Base-by-base conservation (phyloP, 2,797 vertebrate genomes). In the Tarsius wallacei region DNA sequence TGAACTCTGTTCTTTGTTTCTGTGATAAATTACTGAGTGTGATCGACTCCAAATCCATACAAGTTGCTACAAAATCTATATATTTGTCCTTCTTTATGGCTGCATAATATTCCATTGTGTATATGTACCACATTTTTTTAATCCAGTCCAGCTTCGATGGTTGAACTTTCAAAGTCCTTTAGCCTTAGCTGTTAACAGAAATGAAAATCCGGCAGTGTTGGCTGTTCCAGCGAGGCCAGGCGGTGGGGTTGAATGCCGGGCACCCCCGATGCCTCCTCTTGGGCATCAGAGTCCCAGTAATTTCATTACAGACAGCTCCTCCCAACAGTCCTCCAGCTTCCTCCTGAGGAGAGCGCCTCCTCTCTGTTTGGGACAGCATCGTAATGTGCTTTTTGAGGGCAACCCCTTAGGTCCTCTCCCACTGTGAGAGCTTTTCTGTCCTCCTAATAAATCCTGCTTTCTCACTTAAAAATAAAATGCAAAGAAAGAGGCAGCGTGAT, bases 301-400 rank as follows among this genome's bases (percentile, higher is more conserved):
- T 33, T 91, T 36, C 57, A 95, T 91, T 53, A 73, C 95, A 96
- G 96, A 42, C 49, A 82, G 66, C 80, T 93, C 57, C 64, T 97
- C 95, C 49, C 90, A 64, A 90, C 92, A 95, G 97, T 96, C 74
- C 83, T 88, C 94, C 91, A 81, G 49, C 15, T 90, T 70, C 83
- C 92, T 96, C 84, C 49, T 96, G 96, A 95, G 95, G 91, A 94
- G 97, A 95, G 93, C 42, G 0, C 74, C 61, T 85, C 42, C 31
- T n/a, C 85, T 91, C 76, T 96, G 96, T 74, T 97, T 93, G 90
- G 94, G 93, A 98, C 63, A 95, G n/a, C 68, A 88, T 74, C 92
- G 96, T 88, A 66, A 73, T 64, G 8, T 88, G 86, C 47, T 36
- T 97, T 97, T 94, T 42, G 42, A 42, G 42, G 42, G 42, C 42